Conservation (phyloP, 2,888 invertebrate species). For the Parnassius apollo region DNA sequence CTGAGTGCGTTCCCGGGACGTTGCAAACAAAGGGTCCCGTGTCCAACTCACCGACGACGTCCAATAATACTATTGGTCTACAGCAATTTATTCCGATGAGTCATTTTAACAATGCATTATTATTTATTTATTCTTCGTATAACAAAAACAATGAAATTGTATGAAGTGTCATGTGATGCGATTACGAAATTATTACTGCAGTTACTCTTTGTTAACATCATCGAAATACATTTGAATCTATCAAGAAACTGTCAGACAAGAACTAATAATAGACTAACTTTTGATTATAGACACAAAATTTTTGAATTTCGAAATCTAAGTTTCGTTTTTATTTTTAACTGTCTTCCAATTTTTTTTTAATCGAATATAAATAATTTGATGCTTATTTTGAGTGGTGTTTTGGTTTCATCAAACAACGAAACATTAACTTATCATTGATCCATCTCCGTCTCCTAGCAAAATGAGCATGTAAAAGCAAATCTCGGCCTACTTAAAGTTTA, state of each 20-base stretch:
- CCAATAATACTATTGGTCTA: constrained; percentile 57
- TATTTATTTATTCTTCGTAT: constrained; percentile 33
- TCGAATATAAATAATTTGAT: background rate
- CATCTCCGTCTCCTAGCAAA: constrained; percentile 5
- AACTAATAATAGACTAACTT: too few relatives aligned
- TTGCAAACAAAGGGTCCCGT: constrained; percentile 73
- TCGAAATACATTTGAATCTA: background rate
- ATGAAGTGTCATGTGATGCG: constrained; percentile 15
- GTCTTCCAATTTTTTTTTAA: background rate
- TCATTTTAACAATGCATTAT: constrained; percentile 59
- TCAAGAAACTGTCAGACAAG: too few relatives aligned
- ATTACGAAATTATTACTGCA: constrained; percentile 9
- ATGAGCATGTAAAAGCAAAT: constrained; percentile 10
- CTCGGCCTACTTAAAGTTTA: constrained; percentile 15
- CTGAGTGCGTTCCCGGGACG: constrained; percentile 73
- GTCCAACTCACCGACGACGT: constrained; percentile 71
- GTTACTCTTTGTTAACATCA: constrained; percentile 2
- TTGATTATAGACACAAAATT: too few relatives aligned
- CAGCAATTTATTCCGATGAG: constrained; percentile 69
- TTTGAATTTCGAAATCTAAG: background rate
- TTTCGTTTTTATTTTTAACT: background rate
- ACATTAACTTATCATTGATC: constrained; percentile 5
- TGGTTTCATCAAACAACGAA: background rate
- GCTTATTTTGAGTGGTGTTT: too few relatives aligned
- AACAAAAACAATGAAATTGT: constrained; percentile 26